Percentiles rank a stretch among this genome's conserved stretches.
phyloP scores from a whole-genome alignment of 2,113 vertebrate species.

The Bos javanicus region DNA sequence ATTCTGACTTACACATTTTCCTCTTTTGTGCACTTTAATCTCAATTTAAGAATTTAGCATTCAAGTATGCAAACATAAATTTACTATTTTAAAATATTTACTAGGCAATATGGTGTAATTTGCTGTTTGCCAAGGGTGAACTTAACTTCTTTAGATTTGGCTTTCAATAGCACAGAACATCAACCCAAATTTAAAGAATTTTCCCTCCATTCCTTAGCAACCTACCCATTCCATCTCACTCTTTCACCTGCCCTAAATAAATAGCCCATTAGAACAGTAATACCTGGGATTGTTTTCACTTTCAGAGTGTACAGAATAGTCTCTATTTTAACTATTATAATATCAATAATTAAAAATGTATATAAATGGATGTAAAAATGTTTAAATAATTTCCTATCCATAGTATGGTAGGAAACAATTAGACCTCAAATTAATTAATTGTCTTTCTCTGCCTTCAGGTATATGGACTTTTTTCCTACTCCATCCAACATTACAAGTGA shows the following conservation, averaged over 20 bases:
- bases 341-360: background rate
- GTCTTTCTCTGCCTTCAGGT: conserved; percentile 82
- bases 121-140: background rate
- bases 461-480: conserved; percentile 96
- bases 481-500: conserved; percentile 92
- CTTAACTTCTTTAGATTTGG: background rate
- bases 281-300: background rate
- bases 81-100: background rate
- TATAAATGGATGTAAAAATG: background rate
- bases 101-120: background rate
- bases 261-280: background rate
- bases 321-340: background rate
- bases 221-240: background rate
- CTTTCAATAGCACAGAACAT: background rate
- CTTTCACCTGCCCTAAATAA: background rate
- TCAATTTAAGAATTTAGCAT: background rate
- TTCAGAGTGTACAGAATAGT: background rate
- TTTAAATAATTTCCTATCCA: background rate
- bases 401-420: background rate
- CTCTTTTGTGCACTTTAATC: conserved; percentile 1
- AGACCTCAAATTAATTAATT: background rate
- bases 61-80: conserved; percentile 15
- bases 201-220: background rate
- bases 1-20: conserved; percentile 21
- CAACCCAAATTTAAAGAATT: background rate